These are phyloP conservation scores for Eupleurogrammus muticus DNA, from an alignment of 2,797 vertebrate species.

Conservation along the genomic window DNA sequence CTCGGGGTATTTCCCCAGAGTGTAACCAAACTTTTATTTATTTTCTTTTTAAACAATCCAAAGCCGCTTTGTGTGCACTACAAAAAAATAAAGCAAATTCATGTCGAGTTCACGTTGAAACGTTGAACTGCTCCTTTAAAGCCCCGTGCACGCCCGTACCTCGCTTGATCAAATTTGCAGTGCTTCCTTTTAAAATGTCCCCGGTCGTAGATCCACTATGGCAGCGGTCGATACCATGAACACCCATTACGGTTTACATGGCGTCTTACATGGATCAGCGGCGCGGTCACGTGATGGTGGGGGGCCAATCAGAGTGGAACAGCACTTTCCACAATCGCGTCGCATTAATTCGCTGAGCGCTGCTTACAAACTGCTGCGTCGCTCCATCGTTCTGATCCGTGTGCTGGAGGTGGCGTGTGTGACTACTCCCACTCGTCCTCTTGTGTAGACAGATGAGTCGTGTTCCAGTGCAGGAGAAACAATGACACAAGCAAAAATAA, in stretches of 20 bases:
- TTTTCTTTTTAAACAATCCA: no score
- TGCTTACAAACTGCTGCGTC: constrained; percentile 43
- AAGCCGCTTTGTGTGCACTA: background rate
- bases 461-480: no score
- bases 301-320: constrained; percentile 26
- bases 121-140: background rate
- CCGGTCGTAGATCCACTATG: background rate
- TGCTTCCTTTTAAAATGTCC: background rate
- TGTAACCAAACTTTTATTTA: constrained; percentile 2
- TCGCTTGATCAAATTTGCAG: background rate
- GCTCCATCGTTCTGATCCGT: constrained; percentile 61
- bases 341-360: constrained; percentile 23
- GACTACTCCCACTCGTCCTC: constrained; percentile 59
- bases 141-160: no score
- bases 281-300: constrained; percentile 12
- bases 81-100: background rate
- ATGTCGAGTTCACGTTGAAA: no score
- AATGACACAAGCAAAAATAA: no score
- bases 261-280: constrained; percentile 3
- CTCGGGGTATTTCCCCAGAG: constrained; percentile 12
- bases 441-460: constrained; percentile 17
- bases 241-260: background rate
- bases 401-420: constrained; percentile 49
- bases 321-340: background rate
- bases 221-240: background rate